phyloP scores from a whole-genome alignment of 2,113 vertebrate species.

The Myocastor coypus region DNA sequence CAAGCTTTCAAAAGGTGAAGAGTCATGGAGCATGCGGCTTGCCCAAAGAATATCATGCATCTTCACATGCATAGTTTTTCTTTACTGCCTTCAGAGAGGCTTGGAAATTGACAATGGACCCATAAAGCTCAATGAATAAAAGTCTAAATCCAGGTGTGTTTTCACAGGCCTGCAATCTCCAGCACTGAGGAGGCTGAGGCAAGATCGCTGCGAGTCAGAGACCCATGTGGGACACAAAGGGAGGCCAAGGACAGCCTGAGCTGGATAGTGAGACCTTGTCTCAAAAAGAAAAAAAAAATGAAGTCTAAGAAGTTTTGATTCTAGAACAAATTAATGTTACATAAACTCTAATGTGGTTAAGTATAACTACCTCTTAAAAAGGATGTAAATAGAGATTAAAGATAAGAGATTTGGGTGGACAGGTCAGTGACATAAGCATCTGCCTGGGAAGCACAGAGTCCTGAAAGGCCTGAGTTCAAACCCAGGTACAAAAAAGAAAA shows the following conservation, averaged over 20 bases:
- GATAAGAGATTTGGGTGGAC: neutral
- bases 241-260: too few relatives aligned
- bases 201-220: too few relatives aligned
- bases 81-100: neutral
- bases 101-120: neutral
- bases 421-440: too few relatives aligned
- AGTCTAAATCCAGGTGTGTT: too few relatives aligned
- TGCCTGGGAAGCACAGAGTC: too few relatives aligned
- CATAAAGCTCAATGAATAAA: neutral
- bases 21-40: neutral
- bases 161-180: too few relatives aligned
- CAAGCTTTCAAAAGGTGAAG: neutral
- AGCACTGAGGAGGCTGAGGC: too few relatives aligned
- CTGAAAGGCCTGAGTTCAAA: too few relatives aligned
- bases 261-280: too few relatives aligned
- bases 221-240: too few relatives aligned
- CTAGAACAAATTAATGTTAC: neutral
- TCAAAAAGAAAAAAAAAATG: too few relatives aligned
- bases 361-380: neutral
- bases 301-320: neutral
- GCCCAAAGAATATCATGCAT: neutral
- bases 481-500: too few relatives aligned
- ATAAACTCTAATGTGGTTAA: neutral
- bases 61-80: neutral
- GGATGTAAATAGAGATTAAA: neutral